Conservation (phyloP, 2,113 vertebrate species). For the Pica pica region DNA sequence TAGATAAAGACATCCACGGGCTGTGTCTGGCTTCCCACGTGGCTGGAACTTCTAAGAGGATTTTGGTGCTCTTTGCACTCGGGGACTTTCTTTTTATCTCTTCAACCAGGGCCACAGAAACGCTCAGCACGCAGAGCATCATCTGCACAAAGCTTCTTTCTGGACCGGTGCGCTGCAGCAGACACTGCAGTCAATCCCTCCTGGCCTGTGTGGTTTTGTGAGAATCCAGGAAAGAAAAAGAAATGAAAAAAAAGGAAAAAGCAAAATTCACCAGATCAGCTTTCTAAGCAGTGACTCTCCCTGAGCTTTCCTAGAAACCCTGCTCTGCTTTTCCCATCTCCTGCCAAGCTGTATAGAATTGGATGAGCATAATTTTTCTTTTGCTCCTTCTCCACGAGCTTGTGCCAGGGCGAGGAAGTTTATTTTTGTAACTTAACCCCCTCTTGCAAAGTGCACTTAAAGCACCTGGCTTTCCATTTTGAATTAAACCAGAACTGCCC, state of each 20-base stretch:
- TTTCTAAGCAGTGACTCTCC: constrained; percentile 49
- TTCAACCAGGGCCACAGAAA: not conserved
- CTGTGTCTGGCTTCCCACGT: not conserved
- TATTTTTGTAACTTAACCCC: constrained; percentile 58
- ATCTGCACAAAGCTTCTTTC: not conserved
- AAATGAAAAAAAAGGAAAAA: not conserved
- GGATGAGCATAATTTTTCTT: constrained; percentile 39
- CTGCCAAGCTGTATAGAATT: constrained; percentile 48
- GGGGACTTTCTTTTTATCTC: not conserved
- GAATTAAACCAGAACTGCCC: not conserved
- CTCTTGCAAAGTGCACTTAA: constrained; percentile 28
- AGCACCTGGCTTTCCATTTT: constrained; percentile 28
- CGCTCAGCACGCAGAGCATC: not conserved
- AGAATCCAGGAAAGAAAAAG: not conserved
- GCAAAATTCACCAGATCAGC: constrained; percentile 40
- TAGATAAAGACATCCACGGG: not conserved
- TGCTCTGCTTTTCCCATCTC: constrained; percentile 58
- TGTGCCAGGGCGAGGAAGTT: constrained; percentile 16
- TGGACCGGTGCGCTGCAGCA: not conserved
- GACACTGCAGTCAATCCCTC: constrained; percentile 23
- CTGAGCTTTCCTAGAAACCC: constrained; percentile 54
- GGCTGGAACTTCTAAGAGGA: not conserved
- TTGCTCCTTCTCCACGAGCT: not conserved
- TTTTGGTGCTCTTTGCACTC: not conserved
- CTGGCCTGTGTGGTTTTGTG: not conserved